Evolutionary conservation across 2,888 invertebrate species (phyloP).

Genomic region (Caenorhabditis sp.): DNA sequence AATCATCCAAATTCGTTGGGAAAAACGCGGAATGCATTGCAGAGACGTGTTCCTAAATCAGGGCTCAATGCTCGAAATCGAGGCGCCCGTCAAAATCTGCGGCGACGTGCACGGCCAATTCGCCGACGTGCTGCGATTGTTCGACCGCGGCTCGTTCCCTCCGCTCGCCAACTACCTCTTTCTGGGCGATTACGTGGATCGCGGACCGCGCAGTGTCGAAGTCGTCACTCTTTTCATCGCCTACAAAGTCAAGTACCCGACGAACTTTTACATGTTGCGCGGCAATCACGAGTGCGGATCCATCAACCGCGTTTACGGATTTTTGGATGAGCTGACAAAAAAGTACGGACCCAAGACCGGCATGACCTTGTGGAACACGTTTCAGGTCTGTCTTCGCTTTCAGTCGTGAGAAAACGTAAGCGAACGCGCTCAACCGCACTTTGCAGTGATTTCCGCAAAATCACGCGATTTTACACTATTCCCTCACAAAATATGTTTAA

Average conservation of each 20-base stretch:
- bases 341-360: slow-evolving; percentile 58
- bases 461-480: too few relatives aligned
- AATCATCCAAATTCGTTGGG: not conserved
- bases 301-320: slow-evolving; percentile 67
- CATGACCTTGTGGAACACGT: slow-evolving; percentile 58
- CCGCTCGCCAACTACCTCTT: slow-evolving; percentile 72
- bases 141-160: slow-evolving; percentile 71
- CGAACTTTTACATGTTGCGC: slow-evolving; percentile 69
- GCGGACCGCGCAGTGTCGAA: slow-evolving; percentile 70
- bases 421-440: too few relatives aligned
- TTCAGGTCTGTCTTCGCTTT: slow-evolving; percentile 66
- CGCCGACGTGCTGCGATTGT: slow-evolving; percentile 69
- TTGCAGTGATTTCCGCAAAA: not conserved
- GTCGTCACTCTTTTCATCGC: slow-evolving; percentile 66
- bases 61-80: slow-evolving; percentile 65
- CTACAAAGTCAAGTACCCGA: slow-evolving; percentile 68
- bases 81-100: slow-evolving; percentile 72
- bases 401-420: not conserved
- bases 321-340: slow-evolving; percentile 66
- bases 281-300: slow-evolving; percentile 69
- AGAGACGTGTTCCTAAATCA: slow-evolving; percentile 41
- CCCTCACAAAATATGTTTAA: too few relatives aligned
- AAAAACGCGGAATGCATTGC: too few relatives aligned
- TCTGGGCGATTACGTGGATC: slow-evolving; percentile 73
- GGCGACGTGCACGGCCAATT: slow-evolving; percentile 75